Conservation (phyloP, 2,113 vertebrate species). For the Telmatochromis brachygnathus region DNA sequence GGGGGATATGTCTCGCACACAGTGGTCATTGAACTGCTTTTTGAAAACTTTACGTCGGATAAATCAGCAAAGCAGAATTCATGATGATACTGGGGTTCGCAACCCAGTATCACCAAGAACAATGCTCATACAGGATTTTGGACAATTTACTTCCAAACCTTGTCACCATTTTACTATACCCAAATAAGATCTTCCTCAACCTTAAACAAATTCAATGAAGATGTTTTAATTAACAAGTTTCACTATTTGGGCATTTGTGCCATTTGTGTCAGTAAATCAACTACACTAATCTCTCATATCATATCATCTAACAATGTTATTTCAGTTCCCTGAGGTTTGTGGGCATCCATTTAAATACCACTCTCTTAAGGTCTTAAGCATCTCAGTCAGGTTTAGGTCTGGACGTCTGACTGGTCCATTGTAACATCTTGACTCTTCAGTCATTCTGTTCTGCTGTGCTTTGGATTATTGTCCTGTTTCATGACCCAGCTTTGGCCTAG, state of each 20-base stretch:
- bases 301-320: not conserved
- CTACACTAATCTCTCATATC: not conserved
- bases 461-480: not conserved
- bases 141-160: not conserved
- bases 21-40: not conserved
- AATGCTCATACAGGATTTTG: not conserved
- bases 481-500: not conserved
- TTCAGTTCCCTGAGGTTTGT: not conserved
- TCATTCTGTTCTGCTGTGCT: not conserved
- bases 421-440: not conserved
- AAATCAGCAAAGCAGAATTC: not conserved
- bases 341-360: not conserved
- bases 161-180: not conserved
- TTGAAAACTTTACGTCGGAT: not conserved
- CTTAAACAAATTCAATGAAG: not conserved
- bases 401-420: not conserved
- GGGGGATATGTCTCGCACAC: not conserved
- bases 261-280: not conserved
- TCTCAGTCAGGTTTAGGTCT: not conserved
- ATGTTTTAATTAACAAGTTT: not conserved
- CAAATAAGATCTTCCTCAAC: not conserved
- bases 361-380: not conserved
- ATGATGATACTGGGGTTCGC: not conserved
- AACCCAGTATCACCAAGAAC: not conserved
- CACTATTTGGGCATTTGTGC: not conserved